Evolutionary conservation across 2,888 invertebrate genomes (phyloP).

Genomic region (Biston stratarius): DNA sequence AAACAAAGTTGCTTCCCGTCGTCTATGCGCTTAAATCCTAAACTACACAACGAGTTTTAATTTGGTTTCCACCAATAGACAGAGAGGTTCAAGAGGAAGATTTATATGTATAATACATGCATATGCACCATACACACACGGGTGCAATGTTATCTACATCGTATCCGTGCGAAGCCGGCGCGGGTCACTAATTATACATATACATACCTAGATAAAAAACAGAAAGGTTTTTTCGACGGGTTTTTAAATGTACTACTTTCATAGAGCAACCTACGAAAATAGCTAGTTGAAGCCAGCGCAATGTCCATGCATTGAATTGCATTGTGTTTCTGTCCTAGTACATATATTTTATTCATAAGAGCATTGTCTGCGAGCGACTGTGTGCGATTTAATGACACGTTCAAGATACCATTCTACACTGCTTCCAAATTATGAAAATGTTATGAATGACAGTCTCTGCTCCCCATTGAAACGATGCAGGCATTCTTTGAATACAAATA

Average conservation of each 20-base stretch:
- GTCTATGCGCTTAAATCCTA: no score
- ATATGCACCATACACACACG: no score
- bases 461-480: conserved; percentile 27
- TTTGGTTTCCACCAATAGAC: no score
- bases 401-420: conserved; percentile 43
- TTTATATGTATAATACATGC: no score
- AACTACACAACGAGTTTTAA: no score
- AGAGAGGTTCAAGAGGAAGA: no score
- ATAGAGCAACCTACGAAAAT: conserved; percentile 20
- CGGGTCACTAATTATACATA: no score
- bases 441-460: conserved; percentile 36
- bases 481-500: conserved; percentile 26
- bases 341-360: conserved; percentile 69
- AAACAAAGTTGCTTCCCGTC: no score
- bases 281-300: conserved; percentile 21
- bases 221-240: neutral
- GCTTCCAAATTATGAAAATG: conserved; percentile 51
- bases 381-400: conserved; percentile 48
- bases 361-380: conserved; percentile 53
- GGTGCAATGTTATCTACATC: no score
- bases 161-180: no score
- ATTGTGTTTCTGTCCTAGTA: conserved; percentile 52
- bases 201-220: no score
- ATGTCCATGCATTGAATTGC: conserved; percentile 37
- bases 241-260: neutral